Evolutionary conservation across 2,888 invertebrate genomes (phyloP).

Genomic region (Andrena trimmerana): DNA sequence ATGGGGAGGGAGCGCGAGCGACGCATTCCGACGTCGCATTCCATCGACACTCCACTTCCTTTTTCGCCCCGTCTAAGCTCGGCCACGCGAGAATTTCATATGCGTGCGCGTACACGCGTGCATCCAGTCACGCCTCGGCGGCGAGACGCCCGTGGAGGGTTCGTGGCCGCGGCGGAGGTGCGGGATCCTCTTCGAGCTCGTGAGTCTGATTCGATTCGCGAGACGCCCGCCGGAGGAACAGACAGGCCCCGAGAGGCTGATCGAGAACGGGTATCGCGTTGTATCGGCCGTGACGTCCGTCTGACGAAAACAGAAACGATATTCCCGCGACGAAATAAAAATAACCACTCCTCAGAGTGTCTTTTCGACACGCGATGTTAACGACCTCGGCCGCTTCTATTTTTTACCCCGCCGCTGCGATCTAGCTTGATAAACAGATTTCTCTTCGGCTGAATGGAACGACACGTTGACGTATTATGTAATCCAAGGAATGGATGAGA

Average conservation of each 20-base stretch:
- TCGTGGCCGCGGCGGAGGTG: slow-evolving; percentile 17
- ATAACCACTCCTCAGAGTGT: slow-evolving; percentile 22
- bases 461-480: background rate
- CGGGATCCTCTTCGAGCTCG: slow-evolving; percentile 40
- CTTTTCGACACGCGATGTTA: slow-evolving; percentile 23
- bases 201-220: slow-evolving; percentile 63
- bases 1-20: background rate
- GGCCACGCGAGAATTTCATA: slow-evolving; percentile 55
- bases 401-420: slow-evolving; percentile 7
- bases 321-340: slow-evolving; percentile 32
- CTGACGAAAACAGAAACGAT: background rate
- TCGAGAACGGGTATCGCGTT: slow-evolving; percentile 12
- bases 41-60: slow-evolving; percentile 48
- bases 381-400: slow-evolving; percentile 35
- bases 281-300: background rate
- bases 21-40: slow-evolving; percentile 39
- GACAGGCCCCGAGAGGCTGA: slow-evolving; percentile 24
- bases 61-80: slow-evolving; percentile 35
- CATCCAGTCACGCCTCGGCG: slow-evolving; percentile 38
- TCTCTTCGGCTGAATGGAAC: background rate
- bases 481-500: background rate
- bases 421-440: background rate
- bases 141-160: slow-evolving; percentile 19
- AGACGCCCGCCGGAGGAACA: slow-evolving; percentile 15
- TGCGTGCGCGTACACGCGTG: slow-evolving; percentile 23